Percentiles rank a stretch among this genome's conserved stretches.
phyloP scores from a whole-genome alignment of 1,140 invertebrate genomes.

The Caenorhabditis remanei region DNA sequence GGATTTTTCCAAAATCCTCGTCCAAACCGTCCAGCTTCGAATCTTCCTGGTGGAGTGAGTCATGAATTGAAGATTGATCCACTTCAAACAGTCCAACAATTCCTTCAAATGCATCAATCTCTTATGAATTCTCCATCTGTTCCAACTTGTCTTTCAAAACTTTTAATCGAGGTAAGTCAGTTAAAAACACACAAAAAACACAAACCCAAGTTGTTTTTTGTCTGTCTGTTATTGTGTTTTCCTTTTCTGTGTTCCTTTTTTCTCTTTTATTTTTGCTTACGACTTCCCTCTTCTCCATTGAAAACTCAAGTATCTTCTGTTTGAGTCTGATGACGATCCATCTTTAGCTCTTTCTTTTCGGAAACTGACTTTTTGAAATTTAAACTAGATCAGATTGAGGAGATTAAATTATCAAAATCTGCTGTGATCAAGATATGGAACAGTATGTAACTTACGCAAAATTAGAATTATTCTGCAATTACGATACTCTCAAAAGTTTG shows the following conservation, averaged over 20 bases:
- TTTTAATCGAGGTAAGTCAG: slow-evolving; percentile 33
- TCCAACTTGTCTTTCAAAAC: slow-evolving; percentile 36
- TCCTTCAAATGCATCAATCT: slow-evolving; percentile 49
- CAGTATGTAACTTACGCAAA: too few species aligned
- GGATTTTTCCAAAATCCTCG: background rate
- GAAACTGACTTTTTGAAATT: too few species aligned
- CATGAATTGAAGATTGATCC: slow-evolving; percentile 38
- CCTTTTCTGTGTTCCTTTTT: background rate
- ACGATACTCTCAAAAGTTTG: too few species aligned
- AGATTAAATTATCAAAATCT: too few species aligned
- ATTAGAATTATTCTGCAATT: too few species aligned
- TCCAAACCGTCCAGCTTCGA: slow-evolving; percentile 5
- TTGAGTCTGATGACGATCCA: background rate
- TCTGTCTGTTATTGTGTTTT: slow-evolving; percentile 16
- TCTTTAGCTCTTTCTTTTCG: background rate
- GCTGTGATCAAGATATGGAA: too few species aligned
- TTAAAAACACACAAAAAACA: background rate
- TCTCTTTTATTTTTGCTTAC: background rate
- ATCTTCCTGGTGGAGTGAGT: slow-evolving; percentile 30
- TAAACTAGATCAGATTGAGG: too few species aligned
- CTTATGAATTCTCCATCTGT: slow-evolving; percentile 41
- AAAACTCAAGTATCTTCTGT: slow-evolving; percentile 19
- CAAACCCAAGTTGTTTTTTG: slow-evolving; percentile 14
- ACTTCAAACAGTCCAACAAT: slow-evolving; percentile 48
- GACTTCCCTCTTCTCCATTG: background rate